Conservation (phyloP, 1,140 invertebrate species). For the Drosophila oshimai region DNA sequence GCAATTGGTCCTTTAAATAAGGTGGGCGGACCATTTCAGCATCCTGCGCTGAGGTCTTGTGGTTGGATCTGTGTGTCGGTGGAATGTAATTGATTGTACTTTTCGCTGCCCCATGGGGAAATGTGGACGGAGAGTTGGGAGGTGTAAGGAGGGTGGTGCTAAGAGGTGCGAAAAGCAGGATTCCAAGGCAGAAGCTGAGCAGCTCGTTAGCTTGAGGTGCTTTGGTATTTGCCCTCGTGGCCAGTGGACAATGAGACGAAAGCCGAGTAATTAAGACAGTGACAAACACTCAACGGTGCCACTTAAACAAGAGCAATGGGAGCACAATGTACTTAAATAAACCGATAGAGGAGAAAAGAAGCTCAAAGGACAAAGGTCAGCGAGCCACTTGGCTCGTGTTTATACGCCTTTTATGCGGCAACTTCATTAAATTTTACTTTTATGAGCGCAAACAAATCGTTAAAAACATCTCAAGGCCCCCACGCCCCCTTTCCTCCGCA, state of each 20-base stretch:
- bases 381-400: constrained; percentile 34
- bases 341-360: neutral
- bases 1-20: constrained; percentile 74
- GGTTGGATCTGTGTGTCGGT: neutral
- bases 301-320: constrained; percentile 10
- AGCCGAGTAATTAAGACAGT: constrained; percentile 54
- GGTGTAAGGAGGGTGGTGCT: neutral
- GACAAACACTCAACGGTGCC: constrained; percentile 29
- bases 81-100: constrained; percentile 59
- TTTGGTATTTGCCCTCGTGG: constrained; percentile 35
- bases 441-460: constrained; percentile 59
- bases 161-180: neutral
- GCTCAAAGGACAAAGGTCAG: constrained; percentile 41
- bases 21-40: constrained; percentile 24
- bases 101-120: constrained; percentile 28
- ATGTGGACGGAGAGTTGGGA: neutral
- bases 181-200: neutral
- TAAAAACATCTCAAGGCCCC: constrained; percentile 56
- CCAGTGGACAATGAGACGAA: constrained; percentile 20
- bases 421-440: constrained; percentile 75
- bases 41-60: neutral
- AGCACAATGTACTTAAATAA: neutral
- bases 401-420: constrained; percentile 67
- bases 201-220: constrained; percentile 56
- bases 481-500: neutral